Evolutionary conservation across 2,888 invertebrate species (phyloP), one percentile per base, ranked within the genome.

Genomic region (Philereme transversata): DNA sequence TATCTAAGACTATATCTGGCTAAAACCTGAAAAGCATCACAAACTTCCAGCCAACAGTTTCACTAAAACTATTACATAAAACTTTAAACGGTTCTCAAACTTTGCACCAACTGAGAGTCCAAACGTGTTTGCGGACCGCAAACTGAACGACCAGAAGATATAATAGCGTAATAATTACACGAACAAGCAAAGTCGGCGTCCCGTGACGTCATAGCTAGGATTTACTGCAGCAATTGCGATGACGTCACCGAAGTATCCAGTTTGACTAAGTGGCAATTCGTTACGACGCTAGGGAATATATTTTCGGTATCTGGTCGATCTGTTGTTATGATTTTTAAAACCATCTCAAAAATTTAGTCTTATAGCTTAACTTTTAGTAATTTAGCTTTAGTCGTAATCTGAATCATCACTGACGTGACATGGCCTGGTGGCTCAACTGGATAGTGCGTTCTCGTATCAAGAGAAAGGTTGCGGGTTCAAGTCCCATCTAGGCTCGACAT

Each of bases 221-320:
- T 82, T 83, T 82, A 76, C 71, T 71, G 70, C 68, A 48, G 71
- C 73, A 73, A 75, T 75, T 77, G 76, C 69, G 70, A 73, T 73
- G 75, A 74, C 76, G 77, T 77, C 76, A 77, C 77, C 67, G 71
- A 72, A 69, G 72, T 22, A 22, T 22, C 22, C 22, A 22, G 22
- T 40, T 38, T n/a, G 38, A 4, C 36, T 38, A 38, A 40, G 40
- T 6, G 40, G 53, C 40, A 47, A 54, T 46, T 54, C 40, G 40
- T 6, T 40, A 40, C 8, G 40, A 40, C 40, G 40, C 22, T 22
- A 22, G 22, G 22, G 22, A 22, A 22, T 22, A 22, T 22, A 22
- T 3, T 22, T 22, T 22, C 22, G 22, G 40, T 8, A 5, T 40
- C 40, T 40, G 4, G 40, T 40, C 4, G 36, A 7, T 38, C 36